Conservation (phyloP, 2,888 invertebrate species). For the Phania funesta region DNA sequence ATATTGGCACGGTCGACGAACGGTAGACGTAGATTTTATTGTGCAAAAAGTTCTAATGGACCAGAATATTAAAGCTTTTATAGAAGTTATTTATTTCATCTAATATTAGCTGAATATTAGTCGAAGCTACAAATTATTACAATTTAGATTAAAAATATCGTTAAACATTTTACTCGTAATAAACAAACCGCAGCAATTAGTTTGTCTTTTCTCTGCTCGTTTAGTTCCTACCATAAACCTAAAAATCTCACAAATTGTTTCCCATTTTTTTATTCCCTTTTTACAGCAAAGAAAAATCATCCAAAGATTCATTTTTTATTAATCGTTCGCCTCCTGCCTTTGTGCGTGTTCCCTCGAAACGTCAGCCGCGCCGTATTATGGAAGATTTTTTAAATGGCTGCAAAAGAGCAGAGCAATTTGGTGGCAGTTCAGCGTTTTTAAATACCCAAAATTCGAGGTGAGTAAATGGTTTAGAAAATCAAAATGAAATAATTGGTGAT, state of each 20-base stretch:
- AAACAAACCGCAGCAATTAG: neutral
- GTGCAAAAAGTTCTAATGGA: too few relatives aligned
- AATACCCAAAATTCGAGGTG: constrained; percentile 62
- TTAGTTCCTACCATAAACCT: neutral
- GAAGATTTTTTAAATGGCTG: constrained; percentile 82
- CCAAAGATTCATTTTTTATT: constrained; percentile 79
- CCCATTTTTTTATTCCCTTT: neutral
- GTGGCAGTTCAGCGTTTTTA: constrained; percentile 66
- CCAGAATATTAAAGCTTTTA: too few relatives aligned
- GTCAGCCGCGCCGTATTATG: constrained; percentile 86
- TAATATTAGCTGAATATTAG: too few relatives aligned
- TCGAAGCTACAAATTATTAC: too few relatives aligned
- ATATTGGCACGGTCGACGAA: too few relatives aligned
- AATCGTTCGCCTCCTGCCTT: constrained; percentile 86
- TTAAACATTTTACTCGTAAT: too few relatives aligned
- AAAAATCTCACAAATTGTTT: neutral
- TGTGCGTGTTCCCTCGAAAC: constrained; percentile 88
- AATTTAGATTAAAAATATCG: too few relatives aligned
- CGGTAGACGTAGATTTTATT: too few relatives aligned
- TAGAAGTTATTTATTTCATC: too few relatives aligned
- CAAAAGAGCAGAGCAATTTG: constrained; percentile 80
- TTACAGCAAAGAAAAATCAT: constrained; percentile 73
- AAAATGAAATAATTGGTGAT: constrained; percentile 13
- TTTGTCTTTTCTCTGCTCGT: neutral
- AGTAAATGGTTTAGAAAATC: constrained; percentile 15